These are phyloP conservation scores for Parthenolecanium corni DNA, from an alignment of 2,888 invertebrate species.

Conservation along the genomic window DNA sequence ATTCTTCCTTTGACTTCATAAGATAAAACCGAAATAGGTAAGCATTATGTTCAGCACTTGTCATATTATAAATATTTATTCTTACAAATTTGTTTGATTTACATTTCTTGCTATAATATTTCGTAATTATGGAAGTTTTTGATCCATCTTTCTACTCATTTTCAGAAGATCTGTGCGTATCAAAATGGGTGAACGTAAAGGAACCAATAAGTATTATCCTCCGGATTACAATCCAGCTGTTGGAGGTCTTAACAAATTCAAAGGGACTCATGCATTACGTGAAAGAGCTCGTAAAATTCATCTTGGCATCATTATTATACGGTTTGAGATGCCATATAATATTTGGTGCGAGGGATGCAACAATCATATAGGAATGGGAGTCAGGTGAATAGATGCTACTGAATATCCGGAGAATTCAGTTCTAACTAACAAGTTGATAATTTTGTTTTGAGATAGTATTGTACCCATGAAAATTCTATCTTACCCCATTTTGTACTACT, in stretches of 20 bases:
- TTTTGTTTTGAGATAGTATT: background rate
- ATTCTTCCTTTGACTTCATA: no score
- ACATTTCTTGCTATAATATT: no score
- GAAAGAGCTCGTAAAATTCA: constrained; percentile 93
- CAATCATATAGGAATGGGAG: constrained; percentile 99
- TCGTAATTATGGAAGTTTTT: background rate
- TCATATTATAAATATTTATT: no score
- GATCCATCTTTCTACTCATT: background rate
- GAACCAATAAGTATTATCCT: constrained; percentile 94
- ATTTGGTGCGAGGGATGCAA: constrained; percentile 99
- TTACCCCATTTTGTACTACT: background rate
- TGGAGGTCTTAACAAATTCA: constrained; percentile 88
- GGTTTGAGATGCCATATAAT: constrained; percentile 99
- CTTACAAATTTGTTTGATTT: no score
- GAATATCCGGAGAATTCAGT: background rate
- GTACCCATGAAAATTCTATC: background rate
- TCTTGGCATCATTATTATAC: constrained; percentile 86
- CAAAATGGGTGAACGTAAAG: constrained; percentile 93
- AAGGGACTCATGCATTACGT: constrained; percentile 79
- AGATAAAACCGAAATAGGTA: no score
- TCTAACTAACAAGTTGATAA: background rate
- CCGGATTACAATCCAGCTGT: constrained; percentile 95
- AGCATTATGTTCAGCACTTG: no score
- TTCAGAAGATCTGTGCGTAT: no score
- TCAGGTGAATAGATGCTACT: constrained; percentile 44